A percentile compares a stretch with the other conserved stretches of the same genome.
phyloP scores from a whole-genome alignment of 2,888 invertebrate genomes.

The Smittia sp. region DNA sequence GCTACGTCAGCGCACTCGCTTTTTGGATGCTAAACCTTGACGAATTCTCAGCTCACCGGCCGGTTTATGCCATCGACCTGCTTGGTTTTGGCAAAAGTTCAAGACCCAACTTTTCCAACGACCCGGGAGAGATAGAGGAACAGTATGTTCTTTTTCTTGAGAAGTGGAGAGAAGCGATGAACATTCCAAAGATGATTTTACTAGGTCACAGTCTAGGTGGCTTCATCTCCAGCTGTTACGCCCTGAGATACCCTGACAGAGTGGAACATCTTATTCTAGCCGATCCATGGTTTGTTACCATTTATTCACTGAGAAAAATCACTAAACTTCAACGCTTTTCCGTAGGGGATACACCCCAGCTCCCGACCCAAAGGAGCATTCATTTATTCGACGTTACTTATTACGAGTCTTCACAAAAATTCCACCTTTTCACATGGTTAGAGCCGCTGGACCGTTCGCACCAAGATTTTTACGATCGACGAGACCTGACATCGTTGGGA shows the following conservation, averaged over 20 bases:
- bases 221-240: conserved; percentile 87
- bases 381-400: neutral
- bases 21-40: conserved; percentile 93
- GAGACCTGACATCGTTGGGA: conserved; percentile 82
- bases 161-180: conserved; percentile 90
- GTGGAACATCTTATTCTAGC: conserved; percentile 90
- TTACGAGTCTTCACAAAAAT: conserved; percentile 5
- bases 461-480: conserved; percentile 81
- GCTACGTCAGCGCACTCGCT: conserved; percentile 89
- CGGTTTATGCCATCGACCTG: conserved; percentile 88
- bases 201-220: conserved; percentile 95
- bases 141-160: conserved; percentile 90
- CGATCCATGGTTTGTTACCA: conserved; percentile 90
- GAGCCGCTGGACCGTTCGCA: conserved; percentile 58
- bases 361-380: neutral
- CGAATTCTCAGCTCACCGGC: conserved; percentile 70
- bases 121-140: conserved; percentile 76
- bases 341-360: conserved; percentile 73
- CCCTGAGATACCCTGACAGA: conserved; percentile 78
- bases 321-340: conserved; percentile 52
- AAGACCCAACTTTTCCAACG: conserved; percentile 76
- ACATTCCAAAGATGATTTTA: conserved; percentile 79
- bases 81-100: conserved; percentile 94
- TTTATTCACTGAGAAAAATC: conserved; percentile 61
- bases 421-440: neutral